Conservation (phyloP, 2,797 vertebrate species). For the Enteromius viviparus region DNA sequence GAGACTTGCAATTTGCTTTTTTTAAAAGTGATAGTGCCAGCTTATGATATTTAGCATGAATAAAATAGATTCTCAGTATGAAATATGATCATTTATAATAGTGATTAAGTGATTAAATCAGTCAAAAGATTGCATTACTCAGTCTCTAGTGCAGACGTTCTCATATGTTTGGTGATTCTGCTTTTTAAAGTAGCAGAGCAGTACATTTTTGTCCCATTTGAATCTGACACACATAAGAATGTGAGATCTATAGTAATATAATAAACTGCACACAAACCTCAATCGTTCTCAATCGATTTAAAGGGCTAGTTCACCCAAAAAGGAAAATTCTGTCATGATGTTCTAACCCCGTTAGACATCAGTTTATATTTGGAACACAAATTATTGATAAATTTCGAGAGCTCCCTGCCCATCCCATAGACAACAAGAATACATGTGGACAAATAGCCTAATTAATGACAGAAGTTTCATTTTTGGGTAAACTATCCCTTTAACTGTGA, state of each 20-base stretch:
- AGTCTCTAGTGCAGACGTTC: neutral
- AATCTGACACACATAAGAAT: neutral
- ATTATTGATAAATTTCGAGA: neutral
- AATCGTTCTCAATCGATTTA: neutral
- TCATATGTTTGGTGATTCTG: neutral
- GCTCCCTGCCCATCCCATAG: too few species aligned
- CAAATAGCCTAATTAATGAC: neutral
- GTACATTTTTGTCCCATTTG: neutral
- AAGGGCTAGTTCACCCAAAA: neutral
- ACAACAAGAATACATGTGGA: too few species aligned
- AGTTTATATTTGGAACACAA: neutral
- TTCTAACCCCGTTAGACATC: neutral
- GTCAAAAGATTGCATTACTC: neutral
- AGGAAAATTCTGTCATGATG: neutral
- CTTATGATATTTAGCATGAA: neutral
- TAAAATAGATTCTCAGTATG: neutral
- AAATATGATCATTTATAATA: neutral
- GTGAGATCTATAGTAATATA: neutral
- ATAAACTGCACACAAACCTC: neutral
- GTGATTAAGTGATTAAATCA: neutral
- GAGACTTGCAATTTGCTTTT: neutral
- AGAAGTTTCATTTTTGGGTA: neutral
- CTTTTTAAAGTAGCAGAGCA: neutral
- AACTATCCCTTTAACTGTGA: neutral
- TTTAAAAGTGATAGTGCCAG: neutral